Evolutionary conservation across 2,888 invertebrate species (phyloP), one percentile per base, ranked within the genome.

Genomic region (Ceramica pisi): DNA sequence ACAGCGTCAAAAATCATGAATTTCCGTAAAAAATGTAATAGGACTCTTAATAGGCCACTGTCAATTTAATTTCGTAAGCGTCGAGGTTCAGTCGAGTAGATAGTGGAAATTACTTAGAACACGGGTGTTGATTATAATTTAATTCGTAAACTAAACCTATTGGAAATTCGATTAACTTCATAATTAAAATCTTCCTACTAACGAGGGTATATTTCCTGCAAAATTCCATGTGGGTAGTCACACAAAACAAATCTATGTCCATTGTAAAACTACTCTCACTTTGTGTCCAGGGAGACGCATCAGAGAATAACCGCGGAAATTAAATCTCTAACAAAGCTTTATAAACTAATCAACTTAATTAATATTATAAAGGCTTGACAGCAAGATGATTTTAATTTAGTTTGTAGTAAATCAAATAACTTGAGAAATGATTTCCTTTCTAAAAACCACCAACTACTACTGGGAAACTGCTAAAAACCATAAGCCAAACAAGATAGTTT

Each of bases 241-340:
- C 1, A 53, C 16, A 26, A 53, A 26, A 51, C 9, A 51, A 23
- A 44, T 3, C 12, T n/a, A 7, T 16, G 57, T 68, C 57, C 9
- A 35, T 35, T 69, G 16, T 59, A 2, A 16, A 16, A 26, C 9
- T 57, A 8, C n/a, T 1, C 21, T 21, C 14, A n/a, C 7, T 26
- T 53, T 38, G 14, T 19, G 23, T 26, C 31, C 69, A 51, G n/a
- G 9, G 44, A n/a, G 12, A 59, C 35, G 19, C 57, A 5, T n/a
- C 50, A 48, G 9, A 70, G 10, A 44, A 23, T 8, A 48, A 5
- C 44, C 23, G 26, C 21, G 53, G 53, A 71, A 55, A 71, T 60
- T 1, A n/a, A 71, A 55, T 53, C 46, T 21, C 35, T n/a, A 1
- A 70, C 53, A 71, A 61, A 71, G 46, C 60, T 31, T 71, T 55